Conservation (phyloP, 2,113 vertebrate species). For the Saccopteryx bilineata region DNA sequence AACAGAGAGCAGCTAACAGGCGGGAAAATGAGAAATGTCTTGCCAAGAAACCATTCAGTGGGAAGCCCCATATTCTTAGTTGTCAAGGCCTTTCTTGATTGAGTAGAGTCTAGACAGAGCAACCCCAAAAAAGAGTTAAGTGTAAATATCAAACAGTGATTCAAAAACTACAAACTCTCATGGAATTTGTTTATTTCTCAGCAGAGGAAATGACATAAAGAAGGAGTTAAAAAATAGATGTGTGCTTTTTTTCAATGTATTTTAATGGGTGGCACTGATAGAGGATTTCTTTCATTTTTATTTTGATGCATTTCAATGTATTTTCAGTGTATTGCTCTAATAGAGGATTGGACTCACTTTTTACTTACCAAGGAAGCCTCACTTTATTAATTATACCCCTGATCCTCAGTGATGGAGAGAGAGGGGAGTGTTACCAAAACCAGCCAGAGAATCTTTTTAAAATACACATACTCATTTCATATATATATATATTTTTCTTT, state of each 20-base stretch:
- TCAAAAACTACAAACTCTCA: background rate
- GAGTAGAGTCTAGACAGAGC: slow-evolving; percentile 36
- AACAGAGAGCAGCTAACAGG: background rate
- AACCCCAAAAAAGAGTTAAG: background rate
- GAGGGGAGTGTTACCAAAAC: background rate
- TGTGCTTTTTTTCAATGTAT: background rate
- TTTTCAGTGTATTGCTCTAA: background rate
- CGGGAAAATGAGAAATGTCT: background rate
- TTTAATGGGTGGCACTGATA: background rate
- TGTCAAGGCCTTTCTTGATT: background rate
- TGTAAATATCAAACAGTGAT: background rate
- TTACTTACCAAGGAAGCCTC: background rate
- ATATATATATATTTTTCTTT: too few species aligned
- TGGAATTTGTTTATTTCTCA: slow-evolving; percentile 28
- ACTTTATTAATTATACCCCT: background rate
- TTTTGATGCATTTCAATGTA: background rate
- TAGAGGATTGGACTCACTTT: background rate
- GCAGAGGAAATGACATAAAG: background rate
- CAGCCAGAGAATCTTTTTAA: background rate
- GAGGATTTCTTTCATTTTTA: background rate
- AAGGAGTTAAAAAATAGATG: background rate
- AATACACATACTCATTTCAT: background rate
- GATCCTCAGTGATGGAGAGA: background rate
- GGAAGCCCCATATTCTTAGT: background rate
- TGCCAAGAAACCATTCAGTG: background rate